Evolutionary conservation across 2,888 invertebrate genomes (phyloP).

Genomic region (Alviniconcha strummeri): DNA sequence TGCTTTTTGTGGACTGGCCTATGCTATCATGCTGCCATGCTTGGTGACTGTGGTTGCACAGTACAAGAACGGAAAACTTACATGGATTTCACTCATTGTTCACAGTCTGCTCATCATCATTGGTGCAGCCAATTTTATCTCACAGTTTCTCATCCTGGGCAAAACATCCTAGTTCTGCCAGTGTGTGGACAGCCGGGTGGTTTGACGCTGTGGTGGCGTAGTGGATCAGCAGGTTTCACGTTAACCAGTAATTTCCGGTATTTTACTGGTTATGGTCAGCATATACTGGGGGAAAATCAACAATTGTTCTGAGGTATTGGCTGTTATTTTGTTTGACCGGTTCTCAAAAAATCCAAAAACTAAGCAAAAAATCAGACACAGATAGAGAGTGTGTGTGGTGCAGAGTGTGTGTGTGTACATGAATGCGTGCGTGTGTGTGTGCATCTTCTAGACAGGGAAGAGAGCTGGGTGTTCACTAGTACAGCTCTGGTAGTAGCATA

Average conservation of each 20-base stretch:
- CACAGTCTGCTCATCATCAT: conserved; percentile 82
- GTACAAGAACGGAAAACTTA: conserved; percentile 79
- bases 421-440: neutral
- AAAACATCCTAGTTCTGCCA: neutral
- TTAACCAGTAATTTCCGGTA: too few species aligned
- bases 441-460: neutral
- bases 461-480: too few species aligned
- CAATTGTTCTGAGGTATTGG: too few species aligned
- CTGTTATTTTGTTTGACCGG: too few species aligned
- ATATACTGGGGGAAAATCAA: too few species aligned
- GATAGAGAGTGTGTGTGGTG: neutral
- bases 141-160: conserved; percentile 80
- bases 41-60: conserved; percentile 84
- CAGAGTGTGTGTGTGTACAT: conserved; percentile 1
- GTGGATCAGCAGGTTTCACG: too few species aligned
- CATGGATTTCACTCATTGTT: conserved; percentile 76
- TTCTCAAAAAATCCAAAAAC: neutral
- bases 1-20: conserved; percentile 89
- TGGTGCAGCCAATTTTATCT: conserved; percentile 84
- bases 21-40: conserved; percentile 89
- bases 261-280: too few species aligned
- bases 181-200: too few species aligned
- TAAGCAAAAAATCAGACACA: neutral
- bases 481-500: too few species aligned
- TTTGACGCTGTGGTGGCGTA: too few species aligned